Conservation (phyloP, 1,140 invertebrate species). For the Euborellia annulipes region DNA sequence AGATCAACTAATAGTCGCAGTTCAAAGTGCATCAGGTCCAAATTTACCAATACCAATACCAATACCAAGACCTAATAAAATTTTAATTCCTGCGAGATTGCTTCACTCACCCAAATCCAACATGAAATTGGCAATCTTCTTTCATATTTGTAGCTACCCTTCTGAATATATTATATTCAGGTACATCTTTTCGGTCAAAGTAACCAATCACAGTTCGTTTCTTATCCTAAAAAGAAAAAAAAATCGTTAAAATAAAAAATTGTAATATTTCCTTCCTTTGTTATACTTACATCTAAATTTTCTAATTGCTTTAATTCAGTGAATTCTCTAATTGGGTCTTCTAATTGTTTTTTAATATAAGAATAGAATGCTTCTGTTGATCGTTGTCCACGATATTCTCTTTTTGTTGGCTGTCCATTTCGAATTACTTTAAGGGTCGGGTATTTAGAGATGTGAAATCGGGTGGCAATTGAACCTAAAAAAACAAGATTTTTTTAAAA, state of each 20-base stretch:
- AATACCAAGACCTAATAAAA: too few species aligned
- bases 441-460: constrained; percentile 96
- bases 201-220: constrained; percentile 89
- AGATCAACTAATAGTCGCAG: too few species aligned
- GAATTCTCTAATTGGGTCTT: constrained; percentile 76
- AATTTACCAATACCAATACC: too few species aligned
- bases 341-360: constrained; percentile 62
- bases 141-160: constrained; percentile 76
- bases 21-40: too few species aligned
- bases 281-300: constrained; percentile 48
- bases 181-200: constrained; percentile 66
- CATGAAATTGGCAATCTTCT: constrained; percentile 91
- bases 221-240: constrained; percentile 35
- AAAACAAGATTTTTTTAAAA: constrained; percentile 12
- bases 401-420: constrained; percentile 84
- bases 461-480: constrained; percentile 58
- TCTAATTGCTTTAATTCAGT: constrained; percentile 54
- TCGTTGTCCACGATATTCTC: constrained; percentile 52
- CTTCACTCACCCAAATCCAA: too few species aligned
- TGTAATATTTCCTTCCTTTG: too few species aligned
- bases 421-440: constrained; percentile 93
- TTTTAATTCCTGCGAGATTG: too few species aligned
- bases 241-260: background rate
- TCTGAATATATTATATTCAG: constrained; percentile 63
- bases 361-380: constrained; percentile 33